A percentile compares a stretch with the other conserved stretches of the same genome.
phyloP scores from a whole-genome alignment of 1,140 invertebrate species.

The Bombyx mandarina region DNA sequence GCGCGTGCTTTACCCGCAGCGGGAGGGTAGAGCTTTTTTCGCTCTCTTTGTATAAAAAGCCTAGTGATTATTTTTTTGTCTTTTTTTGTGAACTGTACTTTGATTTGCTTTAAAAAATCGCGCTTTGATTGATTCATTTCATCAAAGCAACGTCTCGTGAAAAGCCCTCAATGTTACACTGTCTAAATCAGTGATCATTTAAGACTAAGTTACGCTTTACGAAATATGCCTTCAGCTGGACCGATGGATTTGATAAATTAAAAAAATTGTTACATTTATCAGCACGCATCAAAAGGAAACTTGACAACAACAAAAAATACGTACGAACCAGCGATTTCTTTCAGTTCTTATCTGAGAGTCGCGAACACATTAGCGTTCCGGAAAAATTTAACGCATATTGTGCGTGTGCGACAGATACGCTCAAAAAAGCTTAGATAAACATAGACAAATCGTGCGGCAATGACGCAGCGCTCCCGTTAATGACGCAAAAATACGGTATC shows the following conservation, averaged over 20 bases:
- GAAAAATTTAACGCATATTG: constrained; percentile 52
- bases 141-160: no score
- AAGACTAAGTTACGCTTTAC: no score
- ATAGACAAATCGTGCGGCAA: constrained; percentile 57
- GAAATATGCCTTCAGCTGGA: no score
- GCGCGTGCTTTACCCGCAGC: no score
- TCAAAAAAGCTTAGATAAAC: constrained; percentile 54
- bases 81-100: no score
- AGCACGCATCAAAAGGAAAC: constrained; percentile 11
- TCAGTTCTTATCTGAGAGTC: constrained; percentile 56
- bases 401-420: constrained; percentile 42
- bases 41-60: neutral
- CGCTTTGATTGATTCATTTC: no score
- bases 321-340: constrained; percentile 38
- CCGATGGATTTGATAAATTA: no score
- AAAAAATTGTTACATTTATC: no score
- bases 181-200: no score
- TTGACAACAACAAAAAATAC: constrained; percentile 23
- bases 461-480: constrained; percentile 56
- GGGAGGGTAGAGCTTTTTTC: no score
- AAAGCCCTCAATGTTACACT: no score
- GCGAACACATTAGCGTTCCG: constrained; percentile 52
- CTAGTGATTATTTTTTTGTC: neutral
- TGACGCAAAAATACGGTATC: constrained; percentile 53
- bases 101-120: no score